These are phyloP conservation scores for Meteorus colon DNA, from an alignment of 2,888 invertebrate species.

Conservation along the genomic window DNA sequence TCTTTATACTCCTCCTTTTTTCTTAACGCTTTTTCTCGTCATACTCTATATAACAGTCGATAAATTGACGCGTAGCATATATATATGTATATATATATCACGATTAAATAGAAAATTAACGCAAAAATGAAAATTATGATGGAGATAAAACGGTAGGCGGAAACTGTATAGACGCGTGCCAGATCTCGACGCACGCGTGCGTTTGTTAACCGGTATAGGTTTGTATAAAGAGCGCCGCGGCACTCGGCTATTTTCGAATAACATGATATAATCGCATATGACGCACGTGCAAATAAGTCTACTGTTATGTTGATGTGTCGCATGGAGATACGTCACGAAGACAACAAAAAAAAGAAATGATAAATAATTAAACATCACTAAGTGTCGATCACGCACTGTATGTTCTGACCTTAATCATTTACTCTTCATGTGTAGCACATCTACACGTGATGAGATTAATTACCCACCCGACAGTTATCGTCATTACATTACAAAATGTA, in stretches of 20 bases:
- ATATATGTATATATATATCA: not conserved
- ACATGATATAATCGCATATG: constrained; percentile 48
- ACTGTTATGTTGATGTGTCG: not conserved
- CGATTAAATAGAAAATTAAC: not conserved
- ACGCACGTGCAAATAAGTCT: constrained; percentile 39
- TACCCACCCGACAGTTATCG: constrained; percentile 41
- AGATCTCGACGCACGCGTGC: constrained; percentile 66
- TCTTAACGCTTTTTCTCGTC: constrained; percentile 17
- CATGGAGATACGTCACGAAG: not conserved
- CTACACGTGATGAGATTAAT: constrained; percentile 56
- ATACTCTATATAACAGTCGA: constrained; percentile 38
- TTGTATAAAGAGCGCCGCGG: constrained; percentile 39
- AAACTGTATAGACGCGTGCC: constrained; percentile 63
- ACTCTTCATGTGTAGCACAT: constrained; percentile 39
- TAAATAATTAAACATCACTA: not conserved
- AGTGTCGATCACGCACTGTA: not conserved
- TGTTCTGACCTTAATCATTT: not conserved
- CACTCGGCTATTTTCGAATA: constrained; percentile 64
- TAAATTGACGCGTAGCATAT: not conserved
- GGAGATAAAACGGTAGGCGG: constrained; percentile 52
- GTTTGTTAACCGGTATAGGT: constrained; percentile 54
- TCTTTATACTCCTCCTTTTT: constrained; percentile 18
- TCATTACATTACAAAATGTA: not conserved
- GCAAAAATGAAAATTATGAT: not conserved
- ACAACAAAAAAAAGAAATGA: not conserved